Base-by-base conservation (phyloP, 2,797 vertebrate genomes). In the Aselliscus stoliczkanus region DNA sequence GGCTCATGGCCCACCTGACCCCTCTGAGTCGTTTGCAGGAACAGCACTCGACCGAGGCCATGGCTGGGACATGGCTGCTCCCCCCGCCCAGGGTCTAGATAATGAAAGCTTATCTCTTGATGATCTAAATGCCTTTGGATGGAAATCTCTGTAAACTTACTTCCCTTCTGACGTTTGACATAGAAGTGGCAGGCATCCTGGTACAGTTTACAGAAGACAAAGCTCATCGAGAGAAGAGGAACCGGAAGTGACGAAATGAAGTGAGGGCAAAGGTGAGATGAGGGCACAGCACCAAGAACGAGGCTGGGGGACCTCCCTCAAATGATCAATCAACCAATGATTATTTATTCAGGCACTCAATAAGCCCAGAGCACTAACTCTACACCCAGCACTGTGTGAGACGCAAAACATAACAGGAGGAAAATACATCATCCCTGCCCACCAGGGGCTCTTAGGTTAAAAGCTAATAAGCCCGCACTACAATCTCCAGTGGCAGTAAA, bases 401-500 rank as follows among this genome's bases (percentile, higher is more conserved):
- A 1, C 8, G 10, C 82, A 70, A 50, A 52, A 56, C 39, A n/a
- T 2, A 7, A 42, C 2, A 65, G 13, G 67, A 39, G 62, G 84
- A 18, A 42, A 82, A 15, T 1, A 8, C 42, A 44, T 13, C 37
- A 1, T 54, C 39, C 34, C 70, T 1, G 4, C 62, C 67, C 25
- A 64, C 73, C 8, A 5, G 44, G 13, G 15, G 11, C 31, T 70
- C 37, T 2, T 1, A 4, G 42, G 34, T 52, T 34, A 17, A 21
- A 64, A 50, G 69, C 1, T 0, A 56, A 8, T 5, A 62, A 37
- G 34, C 39, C 21, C 18, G 5, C 18, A 4, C 37, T 27, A n/a
- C 8, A 4, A 0, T 21, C 62, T 79, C 44, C 1, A 1, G 44
- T 14, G 39, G 62, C 14, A 0, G 29, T 3, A 47, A 77, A 31